Evolutionary conservation across 35 echinoderm and acorn worm species (phyloP).

Genomic region (Hemicentrotus pulcherrimus): DNA sequence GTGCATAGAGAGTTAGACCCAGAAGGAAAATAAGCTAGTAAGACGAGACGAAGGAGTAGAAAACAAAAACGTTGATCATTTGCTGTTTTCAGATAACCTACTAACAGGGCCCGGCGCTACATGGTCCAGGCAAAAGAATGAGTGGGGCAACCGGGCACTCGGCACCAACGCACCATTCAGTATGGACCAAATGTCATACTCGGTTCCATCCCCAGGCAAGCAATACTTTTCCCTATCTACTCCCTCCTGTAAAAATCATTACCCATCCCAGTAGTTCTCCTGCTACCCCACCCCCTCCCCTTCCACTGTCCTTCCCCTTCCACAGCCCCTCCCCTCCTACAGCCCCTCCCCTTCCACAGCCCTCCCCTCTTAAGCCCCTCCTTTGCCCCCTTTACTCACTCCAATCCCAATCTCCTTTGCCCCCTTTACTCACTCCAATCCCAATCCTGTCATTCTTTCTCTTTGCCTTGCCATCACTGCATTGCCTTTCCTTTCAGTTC

Average conservation of each 20-base stretch:
- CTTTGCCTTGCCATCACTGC: neutral
- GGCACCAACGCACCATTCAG: constrained; percentile 66
- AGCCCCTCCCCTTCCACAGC: neutral
- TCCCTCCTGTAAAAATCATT: neutral
- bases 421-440: neutral
- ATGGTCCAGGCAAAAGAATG: constrained; percentile 82
- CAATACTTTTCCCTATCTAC: constrained; percentile 21
- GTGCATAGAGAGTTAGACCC: neutral
- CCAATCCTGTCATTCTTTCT: neutral
- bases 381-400: neutral
- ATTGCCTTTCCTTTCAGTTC: neutral
- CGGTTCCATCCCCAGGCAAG: constrained; percentile 53
- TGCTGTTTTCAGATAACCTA: constrained; percentile 67
- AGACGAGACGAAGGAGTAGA: neutral
- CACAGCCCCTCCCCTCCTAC: neutral
- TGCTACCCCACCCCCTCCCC: neutral
- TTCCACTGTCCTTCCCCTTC: neutral
- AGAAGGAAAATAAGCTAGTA: neutral
- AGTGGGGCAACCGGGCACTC: constrained; percentile 77
- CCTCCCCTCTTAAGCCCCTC: neutral
- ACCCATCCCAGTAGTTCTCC: neutral
- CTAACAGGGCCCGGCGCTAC: constrained; percentile 74
- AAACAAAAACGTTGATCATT: constrained; percentile 26
- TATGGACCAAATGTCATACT: constrained; percentile 47
- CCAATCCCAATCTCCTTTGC: neutral